Percentiles rank a stretch among this genome's conserved stretches.
Evolutionary conservation across 2,113 vertebrate genomes (phyloP).

Genomic region (Lagenorhynchus albirostris): DNA sequence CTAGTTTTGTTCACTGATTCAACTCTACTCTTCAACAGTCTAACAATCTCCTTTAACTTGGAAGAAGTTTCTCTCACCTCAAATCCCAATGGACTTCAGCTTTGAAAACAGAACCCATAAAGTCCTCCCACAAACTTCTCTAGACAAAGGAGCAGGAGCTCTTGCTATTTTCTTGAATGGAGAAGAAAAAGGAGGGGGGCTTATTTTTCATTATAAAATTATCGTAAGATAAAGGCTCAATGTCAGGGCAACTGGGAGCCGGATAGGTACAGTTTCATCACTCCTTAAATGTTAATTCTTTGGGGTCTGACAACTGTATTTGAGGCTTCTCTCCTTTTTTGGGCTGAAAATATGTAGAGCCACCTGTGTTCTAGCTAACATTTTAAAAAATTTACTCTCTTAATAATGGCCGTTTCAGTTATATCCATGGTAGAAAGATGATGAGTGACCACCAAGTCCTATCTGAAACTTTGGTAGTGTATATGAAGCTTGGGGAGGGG

Average conservation of each 20-base stretch:
- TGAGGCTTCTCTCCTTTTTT: background rate
- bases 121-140: background rate
- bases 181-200: background rate
- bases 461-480: background rate
- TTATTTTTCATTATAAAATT: background rate
- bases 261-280: background rate
- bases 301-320: background rate
- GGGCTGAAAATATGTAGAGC: background rate
- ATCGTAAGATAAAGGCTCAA: background rate
- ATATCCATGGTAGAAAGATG: background rate
- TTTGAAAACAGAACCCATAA: conserved; percentile 8
- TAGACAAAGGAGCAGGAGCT: background rate
- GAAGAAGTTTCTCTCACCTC: background rate
- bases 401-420: background rate
- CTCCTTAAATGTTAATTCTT: background rate
- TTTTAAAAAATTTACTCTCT: background rate
- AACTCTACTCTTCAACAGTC: background rate
- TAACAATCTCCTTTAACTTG: background rate
- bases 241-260: background rate
- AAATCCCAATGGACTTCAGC: background rate
- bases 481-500: background rate
- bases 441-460: background rate
- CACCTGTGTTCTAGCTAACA: background rate
- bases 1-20: background rate
- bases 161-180: background rate